Evolutionary conservation across 2,113 vertebrate genomes (phyloP).

Genomic region (Copsychus sechellarum): DNA sequence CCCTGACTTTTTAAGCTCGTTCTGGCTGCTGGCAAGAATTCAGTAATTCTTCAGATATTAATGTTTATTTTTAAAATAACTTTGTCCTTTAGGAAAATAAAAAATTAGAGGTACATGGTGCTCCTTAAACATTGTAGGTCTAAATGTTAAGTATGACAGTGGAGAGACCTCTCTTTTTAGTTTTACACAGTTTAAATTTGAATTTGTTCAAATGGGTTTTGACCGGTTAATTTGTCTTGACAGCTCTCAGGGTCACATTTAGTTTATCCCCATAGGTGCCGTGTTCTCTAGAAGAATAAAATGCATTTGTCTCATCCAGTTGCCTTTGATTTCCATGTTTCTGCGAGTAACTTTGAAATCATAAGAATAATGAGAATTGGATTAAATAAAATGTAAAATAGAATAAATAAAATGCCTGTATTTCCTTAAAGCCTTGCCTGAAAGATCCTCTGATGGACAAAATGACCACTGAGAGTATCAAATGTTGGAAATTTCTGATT

Average conservation of each 20-base stretch:
- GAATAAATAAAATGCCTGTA: neutral
- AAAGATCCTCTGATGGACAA: neutral
- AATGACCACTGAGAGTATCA: neutral
- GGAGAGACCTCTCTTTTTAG: neutral
- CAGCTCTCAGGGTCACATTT: constrained; percentile 42
- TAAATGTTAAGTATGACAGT: constrained; percentile 15
- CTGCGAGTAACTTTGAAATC: neutral
- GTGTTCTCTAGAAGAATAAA: constrained; percentile 18
- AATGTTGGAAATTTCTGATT: neutral
- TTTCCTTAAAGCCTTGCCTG: neutral
- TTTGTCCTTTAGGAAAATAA: neutral
- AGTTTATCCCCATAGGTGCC: constrained; percentile 56
- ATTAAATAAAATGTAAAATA: constrained; percentile 3
- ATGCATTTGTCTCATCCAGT: constrained; percentile 1
- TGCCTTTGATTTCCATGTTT: constrained; percentile 1
- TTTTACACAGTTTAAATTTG: neutral
- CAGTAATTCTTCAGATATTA: neutral
- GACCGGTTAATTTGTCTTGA: constrained; percentile 49
- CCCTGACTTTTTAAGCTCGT: neutral
- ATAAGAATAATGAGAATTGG: neutral
- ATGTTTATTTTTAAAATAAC: neutral
- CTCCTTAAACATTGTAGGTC: neutral
- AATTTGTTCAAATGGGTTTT: neutral
- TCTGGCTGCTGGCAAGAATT: constrained; percentile 13
- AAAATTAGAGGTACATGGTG: neutral